Evolutionary conservation across 2,113 vertebrate genomes (phyloP).

Genomic region (Indicator indicator): DNA sequence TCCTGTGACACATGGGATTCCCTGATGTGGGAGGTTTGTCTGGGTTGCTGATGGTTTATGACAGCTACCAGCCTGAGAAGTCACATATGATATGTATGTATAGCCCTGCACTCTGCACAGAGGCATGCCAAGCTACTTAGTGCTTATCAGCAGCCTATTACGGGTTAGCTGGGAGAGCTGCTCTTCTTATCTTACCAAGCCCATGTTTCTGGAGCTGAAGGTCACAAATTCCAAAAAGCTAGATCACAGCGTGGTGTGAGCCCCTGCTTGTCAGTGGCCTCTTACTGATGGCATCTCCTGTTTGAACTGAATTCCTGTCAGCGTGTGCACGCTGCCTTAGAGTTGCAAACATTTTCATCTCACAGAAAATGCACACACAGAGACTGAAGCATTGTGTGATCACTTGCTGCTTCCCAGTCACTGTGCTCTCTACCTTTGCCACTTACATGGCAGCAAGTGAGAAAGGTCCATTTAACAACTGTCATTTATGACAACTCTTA

Average conservation of each 20-base stretch:
- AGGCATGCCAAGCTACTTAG: not conserved
- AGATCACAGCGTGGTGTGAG: not conserved
- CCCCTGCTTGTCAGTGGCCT: not conserved
- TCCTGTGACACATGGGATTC: not conserved
- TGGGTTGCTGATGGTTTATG: not conserved
- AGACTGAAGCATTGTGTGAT: not conserved
- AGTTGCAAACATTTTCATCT: not conserved
- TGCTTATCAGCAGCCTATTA: not conserved
- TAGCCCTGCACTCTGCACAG: not conserved
- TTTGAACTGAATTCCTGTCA: conserved; percentile 7
- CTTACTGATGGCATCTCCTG: not conserved
- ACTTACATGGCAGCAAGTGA: not conserved
- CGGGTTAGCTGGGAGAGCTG: not conserved
- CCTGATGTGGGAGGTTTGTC: not conserved
- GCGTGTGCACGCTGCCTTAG: not conserved
- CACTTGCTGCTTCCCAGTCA: not conserved
- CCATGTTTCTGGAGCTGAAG: conserved; percentile 13
- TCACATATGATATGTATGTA: not conserved
- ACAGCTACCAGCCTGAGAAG: not conserved
- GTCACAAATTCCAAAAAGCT: conserved; percentile 22
- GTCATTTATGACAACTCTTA: not conserved
- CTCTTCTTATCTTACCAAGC: not conserved
- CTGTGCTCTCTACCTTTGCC: not conserved
- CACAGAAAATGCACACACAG: not conserved
- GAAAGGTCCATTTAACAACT: not conserved